Evolutionary conservation across 2,797 vertebrate species (phyloP).

Genomic region (Ibycter americanus): DNA sequence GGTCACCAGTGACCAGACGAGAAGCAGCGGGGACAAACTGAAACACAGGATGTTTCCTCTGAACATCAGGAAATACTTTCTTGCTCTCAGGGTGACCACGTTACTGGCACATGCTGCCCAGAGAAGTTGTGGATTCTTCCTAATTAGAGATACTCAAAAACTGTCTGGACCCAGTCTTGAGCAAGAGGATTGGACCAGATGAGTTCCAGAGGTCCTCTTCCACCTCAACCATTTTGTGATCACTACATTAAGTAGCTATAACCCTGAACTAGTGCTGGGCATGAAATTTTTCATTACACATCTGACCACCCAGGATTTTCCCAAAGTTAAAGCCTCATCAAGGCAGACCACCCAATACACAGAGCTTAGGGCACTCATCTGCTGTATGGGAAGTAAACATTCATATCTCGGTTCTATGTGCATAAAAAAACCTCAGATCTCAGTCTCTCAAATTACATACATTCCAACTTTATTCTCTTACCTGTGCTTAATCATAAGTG

Average conservation of each 20-base stretch:
- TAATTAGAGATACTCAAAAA: neutral
- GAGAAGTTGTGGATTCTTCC: neutral
- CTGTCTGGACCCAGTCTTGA: rapidly evolving
- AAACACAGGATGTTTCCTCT: neutral
- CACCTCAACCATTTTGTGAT: neutral
- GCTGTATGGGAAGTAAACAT: neutral
- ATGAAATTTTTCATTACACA: neutral
- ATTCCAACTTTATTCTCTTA: neutral
- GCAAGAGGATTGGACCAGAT: neutral
- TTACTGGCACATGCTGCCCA: neutral
- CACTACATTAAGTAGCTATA: neutral
- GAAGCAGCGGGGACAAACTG: neutral
- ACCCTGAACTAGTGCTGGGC: neutral
- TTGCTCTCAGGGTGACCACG: neutral
- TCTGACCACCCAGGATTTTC: neutral
- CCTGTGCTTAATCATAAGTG: neutral
- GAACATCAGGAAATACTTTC: neutral
- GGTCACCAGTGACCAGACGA: neutral
- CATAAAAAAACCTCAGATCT: rapidly evolving
- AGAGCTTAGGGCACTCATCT: neutral
- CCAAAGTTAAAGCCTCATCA: neutral
- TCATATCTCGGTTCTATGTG: neutral
- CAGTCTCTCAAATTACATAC: neutral
- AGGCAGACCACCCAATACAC: neutral
- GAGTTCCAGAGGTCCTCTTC: neutral